Evolutionary conservation across 1,140 invertebrate species (phyloP), one percentile per base, ranked within the genome.

Genomic region (Neodiprion pinetum): DNA sequence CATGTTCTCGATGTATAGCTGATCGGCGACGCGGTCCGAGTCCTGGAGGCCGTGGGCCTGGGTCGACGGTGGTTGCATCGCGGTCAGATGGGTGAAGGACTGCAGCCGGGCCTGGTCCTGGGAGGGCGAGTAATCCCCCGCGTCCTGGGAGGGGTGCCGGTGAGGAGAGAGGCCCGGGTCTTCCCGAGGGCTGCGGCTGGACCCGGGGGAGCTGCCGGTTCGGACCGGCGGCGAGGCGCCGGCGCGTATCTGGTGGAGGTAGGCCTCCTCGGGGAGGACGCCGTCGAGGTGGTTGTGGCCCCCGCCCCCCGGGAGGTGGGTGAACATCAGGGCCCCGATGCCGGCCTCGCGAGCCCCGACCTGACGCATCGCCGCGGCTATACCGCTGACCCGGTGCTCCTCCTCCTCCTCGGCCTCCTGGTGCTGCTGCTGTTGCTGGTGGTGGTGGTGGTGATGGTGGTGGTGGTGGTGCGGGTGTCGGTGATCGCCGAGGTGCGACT

Each of bases 131-230:
- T 87, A 87, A 14, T 75, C 74, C 0, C 77, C 79, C 9, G 83
- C 84, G 8, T 74, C 17, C 48, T 77, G 73, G 21, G 76, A 76
- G 14, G 73, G 61, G 5, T 83, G 85, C 10, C 78, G 78, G 61
- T 86, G 83, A 1, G 85, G 85, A 0, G 79, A 84, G 10, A 82
- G 65, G 8, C 48, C 76, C 21, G 79, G 10, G 49, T 87, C 85
- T 17, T 88, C 85, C 53, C 83, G 86, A 0, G 86, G 86, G 72
- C 87, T 88, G 1, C 82, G 76, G 65, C 83, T 87, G 9, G 86
- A 87, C 4, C 83, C 80, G 0, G 87, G 87, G 0, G 87, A 88
- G 48, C 86, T 87, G 1, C 82, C 86, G 48, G 84, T 83, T 7
- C 84, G 78, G 0, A 87, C 73, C 9, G 83, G 82, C 7, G 87